Conservation (phyloP, 2,888 invertebrate genomes). For the Pammene aurita region DNA sequence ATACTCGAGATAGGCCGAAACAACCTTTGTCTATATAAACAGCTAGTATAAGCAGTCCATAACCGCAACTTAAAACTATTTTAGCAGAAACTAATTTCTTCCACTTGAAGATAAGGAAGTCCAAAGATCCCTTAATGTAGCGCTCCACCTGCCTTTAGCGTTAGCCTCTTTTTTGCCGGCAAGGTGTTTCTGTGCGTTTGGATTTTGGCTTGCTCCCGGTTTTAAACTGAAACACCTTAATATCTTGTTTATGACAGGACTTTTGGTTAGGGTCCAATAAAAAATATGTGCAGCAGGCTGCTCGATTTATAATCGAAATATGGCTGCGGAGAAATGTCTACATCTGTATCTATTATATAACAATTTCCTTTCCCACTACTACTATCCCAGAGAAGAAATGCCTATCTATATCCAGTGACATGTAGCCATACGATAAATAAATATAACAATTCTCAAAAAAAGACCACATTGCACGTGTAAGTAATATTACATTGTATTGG, state of each 20-base stretch:
- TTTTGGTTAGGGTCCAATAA: slow-evolving; percentile 11
- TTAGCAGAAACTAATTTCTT: slow-evolving; percentile 25
- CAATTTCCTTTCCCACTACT: too few species aligned
- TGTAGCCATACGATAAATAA: too few species aligned
- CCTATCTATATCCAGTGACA: too few species aligned
- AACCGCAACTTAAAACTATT: slow-evolving; percentile 12
- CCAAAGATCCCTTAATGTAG: slow-evolving; percentile 41
- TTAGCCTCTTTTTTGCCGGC: slow-evolving; percentile 64
- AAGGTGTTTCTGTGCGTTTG: slow-evolving; percentile 65
- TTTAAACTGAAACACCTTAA: slow-evolving; percentile 33
- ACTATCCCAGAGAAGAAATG: too few species aligned
- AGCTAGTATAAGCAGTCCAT: not conserved
- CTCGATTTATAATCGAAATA: slow-evolving; percentile 1
- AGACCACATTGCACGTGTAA: not conserved
- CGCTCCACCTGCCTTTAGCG: slow-evolving; percentile 67
- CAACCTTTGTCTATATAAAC: not conserved
- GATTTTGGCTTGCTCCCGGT: slow-evolving; percentile 54
- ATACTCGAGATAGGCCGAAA: not conserved
- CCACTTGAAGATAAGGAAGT: slow-evolving; percentile 29
- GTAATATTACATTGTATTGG: not conserved
- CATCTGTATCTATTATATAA: not conserved
- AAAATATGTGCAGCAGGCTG: slow-evolving; percentile 6
- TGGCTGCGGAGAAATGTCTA: not conserved
- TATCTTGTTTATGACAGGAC: slow-evolving; percentile 32
- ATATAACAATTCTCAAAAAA: not conserved